These are phyloP conservation scores for Nemapogon koenigi DNA, from an alignment of 2,888 invertebrate species.

Conservation along the genomic window DNA sequence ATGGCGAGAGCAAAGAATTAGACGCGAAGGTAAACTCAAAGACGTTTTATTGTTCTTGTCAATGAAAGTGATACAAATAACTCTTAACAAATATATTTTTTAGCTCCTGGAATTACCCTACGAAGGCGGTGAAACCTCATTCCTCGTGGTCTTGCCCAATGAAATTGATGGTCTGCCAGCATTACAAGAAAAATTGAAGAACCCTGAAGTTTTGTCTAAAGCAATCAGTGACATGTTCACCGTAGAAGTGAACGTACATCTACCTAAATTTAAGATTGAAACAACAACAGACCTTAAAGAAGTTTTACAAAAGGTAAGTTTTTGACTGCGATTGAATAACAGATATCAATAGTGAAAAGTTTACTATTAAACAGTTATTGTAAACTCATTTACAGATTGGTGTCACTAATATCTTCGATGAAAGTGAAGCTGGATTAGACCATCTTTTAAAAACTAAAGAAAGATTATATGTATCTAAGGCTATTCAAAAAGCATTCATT, in stretches of 20 bases:
- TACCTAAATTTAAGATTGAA: constrained; percentile 85
- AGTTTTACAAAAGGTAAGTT: constrained; percentile 64
- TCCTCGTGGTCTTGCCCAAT: constrained; percentile 78
- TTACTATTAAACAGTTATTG: constrained; percentile 1
- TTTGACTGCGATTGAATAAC: constrained; percentile 16
- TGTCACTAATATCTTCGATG: constrained; percentile 27
- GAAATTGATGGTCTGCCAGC: constrained; percentile 67
- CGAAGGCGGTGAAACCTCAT: constrained; percentile 68
- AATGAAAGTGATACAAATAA: not conserved
- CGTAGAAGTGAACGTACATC: constrained; percentile 64
- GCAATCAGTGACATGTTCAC: constrained; percentile 39
- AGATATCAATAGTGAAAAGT: constrained; percentile 1
- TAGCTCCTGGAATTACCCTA: constrained; percentile 78
- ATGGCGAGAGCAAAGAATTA: constrained; percentile 33
- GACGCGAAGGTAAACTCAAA: constrained; percentile 34
- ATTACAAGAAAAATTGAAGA: constrained; percentile 66
- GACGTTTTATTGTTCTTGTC: not conserved
- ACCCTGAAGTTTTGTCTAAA: constrained; percentile 35
- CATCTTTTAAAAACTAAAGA: constrained; percentile 58
- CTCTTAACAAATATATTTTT: too few species aligned
- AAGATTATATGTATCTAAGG: constrained; percentile 60
- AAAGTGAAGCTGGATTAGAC: constrained; percentile 61
- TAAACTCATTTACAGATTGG: constrained; percentile 29
- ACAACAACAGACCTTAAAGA: constrained; percentile 68
- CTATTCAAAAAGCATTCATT: constrained; percentile 82